A percentile compares a stretch with the other conserved stretches of the same genome.
These are phyloP conservation scores for Sisor rabdophorus DNA, from an alignment of 2,113 vertebrate species.

Conservation along the genomic window DNA sequence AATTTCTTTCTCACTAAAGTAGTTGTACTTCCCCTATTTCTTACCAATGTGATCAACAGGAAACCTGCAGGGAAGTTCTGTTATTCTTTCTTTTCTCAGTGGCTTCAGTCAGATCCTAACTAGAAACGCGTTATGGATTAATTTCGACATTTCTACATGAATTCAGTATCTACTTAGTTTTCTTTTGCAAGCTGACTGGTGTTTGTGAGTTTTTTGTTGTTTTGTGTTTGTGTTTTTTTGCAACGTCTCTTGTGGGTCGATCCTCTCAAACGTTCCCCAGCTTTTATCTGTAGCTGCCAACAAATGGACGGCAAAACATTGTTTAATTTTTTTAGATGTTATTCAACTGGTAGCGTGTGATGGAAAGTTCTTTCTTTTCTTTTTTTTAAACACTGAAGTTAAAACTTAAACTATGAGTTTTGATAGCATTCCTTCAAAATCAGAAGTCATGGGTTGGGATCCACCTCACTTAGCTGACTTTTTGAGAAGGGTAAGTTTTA, in stretches of 20 bases:
- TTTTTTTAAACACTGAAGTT: not conserved
- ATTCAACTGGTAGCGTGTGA: not conserved
- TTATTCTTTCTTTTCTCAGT: constrained; percentile 53
- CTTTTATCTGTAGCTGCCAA: not conserved
- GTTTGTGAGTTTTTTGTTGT: not conserved
- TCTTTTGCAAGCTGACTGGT: not conserved
- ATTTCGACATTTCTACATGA: not conserved
- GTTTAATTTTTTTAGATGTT: not conserved
- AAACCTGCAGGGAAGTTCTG: constrained; percentile 62
- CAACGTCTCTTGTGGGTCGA: not conserved
- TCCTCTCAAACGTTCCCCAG: not conserved
- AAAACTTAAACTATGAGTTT: constrained; percentile 73
- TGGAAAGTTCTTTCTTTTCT: not conserved
- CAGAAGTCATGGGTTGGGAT: constrained; percentile 79
- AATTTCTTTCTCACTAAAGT: constrained; percentile 16
- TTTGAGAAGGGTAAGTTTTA: constrained; percentile 63
- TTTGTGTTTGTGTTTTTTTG: not conserved
- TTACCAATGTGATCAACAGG: constrained; percentile 58
- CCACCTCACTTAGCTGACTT: constrained; percentile 78
- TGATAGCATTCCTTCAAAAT: constrained; percentile 71
- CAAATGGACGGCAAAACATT: not conserved
- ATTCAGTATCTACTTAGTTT: not conserved
- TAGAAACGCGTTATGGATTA: not conserved
- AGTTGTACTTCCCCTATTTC: constrained; percentile 54
- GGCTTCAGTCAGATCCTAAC: constrained; percentile 33